A percentile compares a stretch with the other conserved stretches of the same genome.
These are phyloP conservation scores for Tursiops truncatus DNA, from an alignment of 2,113 vertebrate species.

Conservation along the genomic window DNA sequence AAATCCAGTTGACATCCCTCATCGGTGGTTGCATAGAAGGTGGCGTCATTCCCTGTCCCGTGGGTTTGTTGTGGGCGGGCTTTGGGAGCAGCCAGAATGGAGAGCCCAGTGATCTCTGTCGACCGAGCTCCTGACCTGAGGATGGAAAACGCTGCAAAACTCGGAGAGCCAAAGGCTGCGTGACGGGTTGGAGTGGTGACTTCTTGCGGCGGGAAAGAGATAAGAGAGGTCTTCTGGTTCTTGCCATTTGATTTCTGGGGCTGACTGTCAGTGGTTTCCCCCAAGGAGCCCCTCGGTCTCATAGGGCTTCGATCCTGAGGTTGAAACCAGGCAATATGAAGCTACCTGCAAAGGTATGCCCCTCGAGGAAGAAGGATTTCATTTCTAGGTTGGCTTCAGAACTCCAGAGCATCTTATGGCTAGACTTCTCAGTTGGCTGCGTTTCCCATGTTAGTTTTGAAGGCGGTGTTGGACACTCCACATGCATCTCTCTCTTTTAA, in stretches of 20 bases:
- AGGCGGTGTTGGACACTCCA: background rate
- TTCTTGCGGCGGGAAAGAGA: accelerated
- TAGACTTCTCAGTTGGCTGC: background rate
- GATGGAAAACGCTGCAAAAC: background rate
- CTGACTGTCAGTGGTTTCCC: background rate
- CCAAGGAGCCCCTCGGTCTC: background rate
- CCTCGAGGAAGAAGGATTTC: background rate
- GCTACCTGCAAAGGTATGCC: background rate
- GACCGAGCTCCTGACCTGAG: background rate
- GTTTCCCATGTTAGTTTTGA: background rate
- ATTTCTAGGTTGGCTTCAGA: background rate
- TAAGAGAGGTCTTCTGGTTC: background rate
- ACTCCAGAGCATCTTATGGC: background rate
- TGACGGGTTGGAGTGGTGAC: background rate
- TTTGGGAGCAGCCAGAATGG: background rate
- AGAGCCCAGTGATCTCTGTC: accelerated
- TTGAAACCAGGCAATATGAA: background rate
- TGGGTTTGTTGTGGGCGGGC: background rate
- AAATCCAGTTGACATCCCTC: background rate
- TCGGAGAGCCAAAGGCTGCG: accelerated
- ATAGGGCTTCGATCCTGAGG: background rate
- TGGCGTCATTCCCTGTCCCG: accelerated
- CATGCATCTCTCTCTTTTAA: background rate
- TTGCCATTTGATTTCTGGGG: background rate
- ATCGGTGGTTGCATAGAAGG: accelerated